phyloP scores from a whole-genome alignment of 2,797 vertebrate genomes.

The Bradypus variegatus region DNA sequence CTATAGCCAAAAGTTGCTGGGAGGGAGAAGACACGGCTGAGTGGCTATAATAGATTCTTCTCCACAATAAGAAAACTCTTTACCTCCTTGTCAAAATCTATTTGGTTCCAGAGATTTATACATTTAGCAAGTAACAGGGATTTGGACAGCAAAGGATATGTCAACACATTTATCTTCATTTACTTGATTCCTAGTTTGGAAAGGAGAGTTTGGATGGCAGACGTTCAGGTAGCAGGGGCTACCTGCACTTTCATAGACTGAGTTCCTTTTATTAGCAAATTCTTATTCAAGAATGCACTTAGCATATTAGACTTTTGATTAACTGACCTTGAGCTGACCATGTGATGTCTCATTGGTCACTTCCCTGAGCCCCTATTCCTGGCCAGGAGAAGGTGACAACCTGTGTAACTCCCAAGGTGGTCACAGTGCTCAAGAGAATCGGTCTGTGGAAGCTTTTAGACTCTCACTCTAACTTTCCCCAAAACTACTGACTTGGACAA shows the following conservation, averaged over 20 bases:
- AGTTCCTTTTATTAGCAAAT: neutral
- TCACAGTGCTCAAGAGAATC: neutral
- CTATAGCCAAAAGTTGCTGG: neutral
- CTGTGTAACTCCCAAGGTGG: no score
- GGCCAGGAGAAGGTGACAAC: no score
- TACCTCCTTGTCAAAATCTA: neutral
- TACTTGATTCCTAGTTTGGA: neutral
- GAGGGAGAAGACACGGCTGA: neutral
- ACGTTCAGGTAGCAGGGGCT: neutral
- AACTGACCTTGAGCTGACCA: neutral
- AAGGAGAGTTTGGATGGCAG: neutral
- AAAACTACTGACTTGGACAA: neutral
- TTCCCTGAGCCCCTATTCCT: neutral
- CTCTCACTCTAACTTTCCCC: neutral
- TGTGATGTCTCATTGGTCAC: neutral
- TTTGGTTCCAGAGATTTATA: neutral
- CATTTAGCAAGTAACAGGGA: neutral
- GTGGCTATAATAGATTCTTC: neutral
- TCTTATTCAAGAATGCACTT: neutral
- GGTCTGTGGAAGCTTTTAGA: neutral
- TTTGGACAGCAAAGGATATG: neutral
- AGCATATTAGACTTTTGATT: neutral
- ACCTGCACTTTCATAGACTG: accelerated
- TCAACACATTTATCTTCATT: neutral
- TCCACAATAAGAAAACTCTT: neutral